Evolutionary conservation across 2,797 vertebrate genomes (phyloP).

Genomic region (Onychomys leucogaster): DNA sequence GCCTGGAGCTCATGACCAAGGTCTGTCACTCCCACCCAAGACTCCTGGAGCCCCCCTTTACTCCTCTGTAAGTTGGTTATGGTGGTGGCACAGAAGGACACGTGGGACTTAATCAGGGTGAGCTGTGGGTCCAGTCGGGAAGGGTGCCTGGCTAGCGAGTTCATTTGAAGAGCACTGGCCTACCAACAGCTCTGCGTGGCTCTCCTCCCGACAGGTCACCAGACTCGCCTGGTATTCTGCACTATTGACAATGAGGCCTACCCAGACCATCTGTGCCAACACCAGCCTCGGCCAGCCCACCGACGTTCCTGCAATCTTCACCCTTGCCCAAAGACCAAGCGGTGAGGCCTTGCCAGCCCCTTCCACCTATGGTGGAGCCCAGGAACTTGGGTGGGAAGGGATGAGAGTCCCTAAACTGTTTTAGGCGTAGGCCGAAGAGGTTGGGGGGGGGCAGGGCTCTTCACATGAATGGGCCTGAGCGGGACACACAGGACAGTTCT

Average conservation of each 20-base stretch:
- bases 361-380: background rate
- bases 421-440: background rate
- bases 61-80: background rate
- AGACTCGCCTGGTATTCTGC: slow-evolving; percentile 95
- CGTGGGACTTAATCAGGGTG: background rate
- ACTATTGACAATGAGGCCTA: slow-evolving; percentile 94
- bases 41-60: background rate
- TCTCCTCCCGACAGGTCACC: slow-evolving; percentile 90
- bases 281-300: slow-evolving; percentile 89
- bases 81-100: background rate
- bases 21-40: background rate
- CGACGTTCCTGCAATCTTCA: slow-evolving; percentile 94
- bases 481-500: background rate
- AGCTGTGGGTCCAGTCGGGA: background rate
- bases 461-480: background rate
- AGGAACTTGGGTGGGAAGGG: background rate
- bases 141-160: background rate
- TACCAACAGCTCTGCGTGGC: rapidly evolving
- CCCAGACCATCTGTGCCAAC: slow-evolving; percentile 93
- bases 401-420: background rate
- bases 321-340: slow-evolving; percentile 92
- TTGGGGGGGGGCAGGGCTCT: background rate
- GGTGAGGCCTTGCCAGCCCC: slow-evolving; percentile 86
- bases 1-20: background rate
- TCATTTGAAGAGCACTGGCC: rapidly evolving